Evolutionary conservation across 2,797 vertebrate genomes (phyloP).

Genomic region (Gymnothorax javanicus): DNA sequence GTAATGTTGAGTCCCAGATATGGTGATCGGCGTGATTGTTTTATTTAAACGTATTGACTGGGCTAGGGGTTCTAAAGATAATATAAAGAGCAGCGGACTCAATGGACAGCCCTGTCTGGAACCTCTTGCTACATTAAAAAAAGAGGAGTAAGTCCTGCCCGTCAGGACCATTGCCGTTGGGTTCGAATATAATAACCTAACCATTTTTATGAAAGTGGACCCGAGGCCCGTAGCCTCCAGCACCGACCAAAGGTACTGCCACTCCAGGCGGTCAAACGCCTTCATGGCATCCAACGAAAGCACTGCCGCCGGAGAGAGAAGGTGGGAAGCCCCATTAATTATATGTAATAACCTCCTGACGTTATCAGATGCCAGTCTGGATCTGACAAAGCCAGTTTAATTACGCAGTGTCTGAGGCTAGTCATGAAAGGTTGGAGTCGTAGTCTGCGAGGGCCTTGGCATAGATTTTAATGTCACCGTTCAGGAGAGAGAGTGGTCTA

Average conservation of each 20-base stretch:
- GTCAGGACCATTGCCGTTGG: background rate
- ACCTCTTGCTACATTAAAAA: slow-evolving; percentile 1
- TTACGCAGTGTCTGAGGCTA: background rate
- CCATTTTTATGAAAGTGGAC: slow-evolving; percentile 9
- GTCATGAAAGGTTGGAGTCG: slow-evolving; percentile 11
- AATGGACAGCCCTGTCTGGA: slow-evolving; percentile 21
- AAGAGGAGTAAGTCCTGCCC: slow-evolving; percentile 2
- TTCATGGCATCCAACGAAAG: slow-evolving; percentile 19
- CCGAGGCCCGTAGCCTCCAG: slow-evolving; percentile 2
- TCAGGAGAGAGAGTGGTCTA: slow-evolving; percentile 14
- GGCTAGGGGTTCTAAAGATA: slow-evolving; percentile 9
- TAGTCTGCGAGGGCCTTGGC: background rate
- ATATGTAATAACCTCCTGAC: slow-evolving; percentile 13
- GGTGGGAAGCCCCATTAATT: background rate
- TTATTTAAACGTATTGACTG: background rate
- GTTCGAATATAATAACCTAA: slow-evolving; percentile 6
- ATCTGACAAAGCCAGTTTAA: slow-evolving; percentile 24
- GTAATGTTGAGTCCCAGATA: slow-evolving; percentile 8
- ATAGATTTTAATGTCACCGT: slow-evolving; percentile 5
- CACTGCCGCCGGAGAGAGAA: slow-evolving; percentile 3
- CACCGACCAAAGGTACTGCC: slow-evolving; percentile 14
- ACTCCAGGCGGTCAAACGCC: background rate
- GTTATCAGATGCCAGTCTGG: slow-evolving; percentile 26
- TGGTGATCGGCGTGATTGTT: background rate
- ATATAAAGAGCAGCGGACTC: slow-evolving; percentile 14